These are phyloP conservation scores for Leptobrachium ailaonicum DNA, from an alignment of 2,113 vertebrate species.

Conservation along the genomic window DNA sequence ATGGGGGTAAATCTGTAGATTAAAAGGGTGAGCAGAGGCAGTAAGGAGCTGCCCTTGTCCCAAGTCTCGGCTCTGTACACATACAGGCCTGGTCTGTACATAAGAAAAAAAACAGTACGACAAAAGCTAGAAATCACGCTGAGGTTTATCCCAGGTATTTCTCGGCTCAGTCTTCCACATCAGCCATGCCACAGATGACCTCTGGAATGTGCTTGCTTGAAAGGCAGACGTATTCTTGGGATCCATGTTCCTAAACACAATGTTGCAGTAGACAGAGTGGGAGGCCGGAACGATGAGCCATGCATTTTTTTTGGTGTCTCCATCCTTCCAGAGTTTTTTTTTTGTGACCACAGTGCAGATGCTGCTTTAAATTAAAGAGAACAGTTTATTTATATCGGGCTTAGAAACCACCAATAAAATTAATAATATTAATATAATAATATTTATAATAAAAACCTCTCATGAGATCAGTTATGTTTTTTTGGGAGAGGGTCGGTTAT, in stretches of 20 bases:
- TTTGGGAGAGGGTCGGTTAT: constrained; percentile 29
- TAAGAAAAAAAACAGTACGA: constrained; percentile 4
- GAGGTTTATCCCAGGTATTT: not conserved
- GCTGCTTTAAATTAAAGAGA: constrained; percentile 47
- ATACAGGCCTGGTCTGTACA: constrained; percentile 25
- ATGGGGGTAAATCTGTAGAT: constrained; percentile 20
- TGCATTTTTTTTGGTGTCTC: not conserved
- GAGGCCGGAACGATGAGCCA: constrained; percentile 11
- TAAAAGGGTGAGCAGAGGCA: not conserved
- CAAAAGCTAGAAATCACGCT: not conserved
- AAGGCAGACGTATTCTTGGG: not conserved
- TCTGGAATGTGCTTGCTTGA: constrained; percentile 22
- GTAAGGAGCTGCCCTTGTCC: not conserved
- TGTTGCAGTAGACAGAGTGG: not conserved
- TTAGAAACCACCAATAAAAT: constrained; percentile 51
- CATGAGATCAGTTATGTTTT: constrained; percentile 26
- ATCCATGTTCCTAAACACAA: not conserved
- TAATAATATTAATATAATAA: constrained; percentile 47
- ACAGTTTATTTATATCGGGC: constrained; percentile 45
- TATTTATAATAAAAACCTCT: constrained; percentile 51
- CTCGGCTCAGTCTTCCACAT: not conserved
- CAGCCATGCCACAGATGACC: constrained; percentile 3
- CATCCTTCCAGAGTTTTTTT: constrained; percentile 32
- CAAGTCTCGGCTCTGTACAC: constrained; percentile 3
- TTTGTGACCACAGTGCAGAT: constrained; percentile 44